These are phyloP conservation scores for Drosophila sp. DNA, from an alignment of 1,140 invertebrate genomes.

Conservation along the genomic window DNA sequence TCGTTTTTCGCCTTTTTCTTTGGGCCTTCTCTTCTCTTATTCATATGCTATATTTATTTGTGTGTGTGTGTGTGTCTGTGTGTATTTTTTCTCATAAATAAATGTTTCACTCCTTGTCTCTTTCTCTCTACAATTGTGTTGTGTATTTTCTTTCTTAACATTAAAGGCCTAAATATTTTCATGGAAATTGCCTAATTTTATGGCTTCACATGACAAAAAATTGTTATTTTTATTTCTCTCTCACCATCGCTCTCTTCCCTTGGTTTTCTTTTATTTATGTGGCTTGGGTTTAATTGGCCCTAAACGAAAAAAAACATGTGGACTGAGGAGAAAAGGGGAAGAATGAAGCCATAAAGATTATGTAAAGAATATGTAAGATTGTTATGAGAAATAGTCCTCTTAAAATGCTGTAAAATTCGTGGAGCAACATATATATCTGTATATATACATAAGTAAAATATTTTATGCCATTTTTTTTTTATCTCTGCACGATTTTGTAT, in stretches of 20 bases:
- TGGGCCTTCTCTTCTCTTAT: slow-evolving; percentile 27
- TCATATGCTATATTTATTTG: slow-evolving; percentile 45
- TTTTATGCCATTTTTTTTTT: slow-evolving; percentile 1
- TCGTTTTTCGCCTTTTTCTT: neutral
- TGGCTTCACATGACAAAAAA: slow-evolving; percentile 55
- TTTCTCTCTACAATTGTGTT: slow-evolving; percentile 52
- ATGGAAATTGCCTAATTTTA: slow-evolving; percentile 75
- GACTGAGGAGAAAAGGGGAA: slow-evolving; percentile 8
- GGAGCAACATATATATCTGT: neutral
- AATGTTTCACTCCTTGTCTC: slow-evolving; percentile 43
- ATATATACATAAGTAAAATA: neutral
- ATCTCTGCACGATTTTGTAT: neutral
- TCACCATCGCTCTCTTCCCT: too few relatives aligned
- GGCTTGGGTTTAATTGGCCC: slow-evolving; percentile 68
- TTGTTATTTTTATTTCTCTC: slow-evolving; percentile 8
- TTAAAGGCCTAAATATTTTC: slow-evolving; percentile 64
- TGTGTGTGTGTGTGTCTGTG: slow-evolving; percentile 17
- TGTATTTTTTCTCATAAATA: slow-evolving; percentile 53
- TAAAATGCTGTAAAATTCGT: slow-evolving; percentile 6
- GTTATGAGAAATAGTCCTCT: slow-evolving; percentile 10
- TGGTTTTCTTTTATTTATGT: slow-evolving; percentile 77
- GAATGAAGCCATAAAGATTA: slow-evolving; percentile 47
- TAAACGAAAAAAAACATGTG: slow-evolving; percentile 31
- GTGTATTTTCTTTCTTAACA: slow-evolving; percentile 69
- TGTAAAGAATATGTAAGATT: slow-evolving; percentile 46